These are phyloP conservation scores for Ancistrus triradiatus DNA, from an alignment of 2,113 vertebrate species.

Conservation along the genomic window DNA sequence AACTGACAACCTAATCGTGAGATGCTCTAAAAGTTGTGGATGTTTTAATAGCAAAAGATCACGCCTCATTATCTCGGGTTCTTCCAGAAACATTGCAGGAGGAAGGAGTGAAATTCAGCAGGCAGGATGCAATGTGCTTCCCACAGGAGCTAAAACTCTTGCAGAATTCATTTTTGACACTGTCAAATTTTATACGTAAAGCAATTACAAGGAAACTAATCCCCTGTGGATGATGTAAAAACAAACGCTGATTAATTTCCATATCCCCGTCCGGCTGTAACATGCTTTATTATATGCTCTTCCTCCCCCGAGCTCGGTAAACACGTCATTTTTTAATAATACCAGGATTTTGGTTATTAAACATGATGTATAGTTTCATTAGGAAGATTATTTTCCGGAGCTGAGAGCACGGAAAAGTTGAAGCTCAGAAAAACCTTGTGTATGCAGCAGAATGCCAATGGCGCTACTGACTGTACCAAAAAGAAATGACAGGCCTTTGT, in stretches of 20 bases:
- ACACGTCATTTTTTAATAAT: background rate
- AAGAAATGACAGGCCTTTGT: background rate
- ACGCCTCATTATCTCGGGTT: slow-evolving; percentile 69
- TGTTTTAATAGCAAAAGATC: slow-evolving; percentile 65
- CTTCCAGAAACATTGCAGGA: slow-evolving; percentile 1
- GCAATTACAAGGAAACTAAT: no score
- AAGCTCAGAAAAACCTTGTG: slow-evolving; percentile 8
- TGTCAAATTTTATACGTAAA: no score
- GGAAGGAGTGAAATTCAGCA: background rate
- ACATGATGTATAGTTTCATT: slow-evolving; percentile 12
- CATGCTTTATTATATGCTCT: background rate
- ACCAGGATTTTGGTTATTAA: slow-evolving; percentile 4
- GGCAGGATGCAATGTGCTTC: no score
- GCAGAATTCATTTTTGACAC: no score
- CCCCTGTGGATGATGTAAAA: slow-evolving; percentile 1
- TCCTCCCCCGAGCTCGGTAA: background rate
- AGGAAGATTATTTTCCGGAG: slow-evolving; percentile 3
- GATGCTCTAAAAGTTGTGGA: slow-evolving; percentile 62
- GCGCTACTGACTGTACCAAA: background rate
- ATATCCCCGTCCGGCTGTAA: background rate
- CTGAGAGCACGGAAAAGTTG: slow-evolving; percentile 1
- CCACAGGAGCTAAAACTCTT: no score
- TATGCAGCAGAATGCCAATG: slow-evolving; percentile 10
- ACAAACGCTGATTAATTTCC: slow-evolving; percentile 1
- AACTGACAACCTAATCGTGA: slow-evolving; percentile 66